phyloP scores from a whole-genome alignment of 1,140 invertebrate species.

The Trachymyrmex cornetzi region DNA sequence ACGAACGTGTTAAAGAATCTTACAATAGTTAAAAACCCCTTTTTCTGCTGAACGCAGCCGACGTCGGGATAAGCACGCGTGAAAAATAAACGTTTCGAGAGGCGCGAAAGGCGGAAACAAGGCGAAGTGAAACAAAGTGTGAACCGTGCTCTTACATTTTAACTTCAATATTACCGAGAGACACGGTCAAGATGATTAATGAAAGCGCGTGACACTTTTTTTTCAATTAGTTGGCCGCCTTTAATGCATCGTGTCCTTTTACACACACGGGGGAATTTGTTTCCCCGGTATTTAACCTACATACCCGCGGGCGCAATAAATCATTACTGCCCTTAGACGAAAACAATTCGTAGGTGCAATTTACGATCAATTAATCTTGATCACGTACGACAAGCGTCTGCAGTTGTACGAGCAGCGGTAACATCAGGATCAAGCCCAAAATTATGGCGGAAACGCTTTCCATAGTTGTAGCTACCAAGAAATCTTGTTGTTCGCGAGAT shows the following conservation, averaged over 20 bases:
- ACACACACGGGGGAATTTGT: constrained; percentile 33
- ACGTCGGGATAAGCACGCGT: neutral
- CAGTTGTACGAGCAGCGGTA: constrained; percentile 64
- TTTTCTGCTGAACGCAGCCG: too few relatives aligned
- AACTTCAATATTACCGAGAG: constrained; percentile 36
- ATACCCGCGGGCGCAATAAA: constrained; percentile 48
- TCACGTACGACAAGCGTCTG: constrained; percentile 72
- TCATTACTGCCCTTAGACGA: constrained; percentile 59
- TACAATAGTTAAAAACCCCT: too few relatives aligned
- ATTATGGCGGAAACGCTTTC: constrained; percentile 63
- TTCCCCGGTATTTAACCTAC: constrained; percentile 59
- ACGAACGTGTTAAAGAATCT: too few relatives aligned
- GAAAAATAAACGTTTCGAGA: constrained; percentile 17
- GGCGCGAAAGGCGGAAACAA: too few relatives aligned
- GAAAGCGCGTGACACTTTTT: constrained; percentile 40
- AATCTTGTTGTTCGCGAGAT: constrained; percentile 18
- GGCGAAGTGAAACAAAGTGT: neutral
- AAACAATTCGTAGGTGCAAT: constrained; percentile 65
- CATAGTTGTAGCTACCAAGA: constrained; percentile 44
- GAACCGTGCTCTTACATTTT: neutral
- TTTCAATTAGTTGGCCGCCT: constrained; percentile 34
- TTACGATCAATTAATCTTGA: constrained; percentile 59
- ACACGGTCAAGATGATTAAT: constrained; percentile 47
- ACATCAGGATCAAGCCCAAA: constrained; percentile 59
- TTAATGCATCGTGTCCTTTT: constrained; percentile 45